phyloP scores from a whole-genome alignment of 2,888 invertebrate species.

The Drosophila hamatofila region DNA sequence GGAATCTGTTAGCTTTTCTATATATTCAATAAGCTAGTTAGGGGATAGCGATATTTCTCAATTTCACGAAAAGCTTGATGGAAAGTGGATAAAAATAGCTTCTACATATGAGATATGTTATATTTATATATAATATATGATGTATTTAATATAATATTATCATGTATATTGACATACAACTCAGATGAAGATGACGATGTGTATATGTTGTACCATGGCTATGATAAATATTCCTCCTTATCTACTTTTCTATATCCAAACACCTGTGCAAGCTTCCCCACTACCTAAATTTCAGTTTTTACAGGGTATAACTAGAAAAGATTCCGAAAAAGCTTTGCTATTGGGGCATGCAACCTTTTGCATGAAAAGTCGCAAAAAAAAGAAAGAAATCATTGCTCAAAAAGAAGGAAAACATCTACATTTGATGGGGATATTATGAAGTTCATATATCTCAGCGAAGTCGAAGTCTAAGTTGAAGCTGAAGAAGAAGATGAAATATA shows the following conservation, averaged over 20 bases:
- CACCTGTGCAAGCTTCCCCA: not conserved
- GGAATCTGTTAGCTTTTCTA: too few relatives aligned
- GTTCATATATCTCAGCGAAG: conserved; percentile 43
- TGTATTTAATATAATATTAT: too few relatives aligned
- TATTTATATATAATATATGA: too few relatives aligned
- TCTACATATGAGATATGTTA: too few relatives aligned
- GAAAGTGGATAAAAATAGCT: too few relatives aligned
- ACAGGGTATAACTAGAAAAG: conserved; percentile 2
- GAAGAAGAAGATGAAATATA: conserved; percentile 1
- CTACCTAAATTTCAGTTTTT: not conserved
- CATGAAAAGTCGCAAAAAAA: conserved; percentile 19
- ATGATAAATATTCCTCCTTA: not conserved
- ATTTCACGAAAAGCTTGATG: too few relatives aligned
- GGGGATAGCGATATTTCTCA: too few relatives aligned
- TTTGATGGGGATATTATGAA: conserved; percentile 64
- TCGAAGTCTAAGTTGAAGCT: conserved; percentile 2
- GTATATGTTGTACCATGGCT: too few relatives aligned
- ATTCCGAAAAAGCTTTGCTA: conserved; percentile 15
- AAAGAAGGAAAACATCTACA: conserved; percentile 40
- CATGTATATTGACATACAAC: not conserved
- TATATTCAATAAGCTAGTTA: too few relatives aligned
- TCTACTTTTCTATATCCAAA: not conserved
- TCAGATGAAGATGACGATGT: not conserved
- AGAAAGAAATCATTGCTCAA: conserved; percentile 47
- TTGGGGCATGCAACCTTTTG: not conserved